Evolutionary conservation across 1,140 invertebrate species (phyloP).

Genomic region (Bombyx mori): ASM3026992v2 NC_085129.1:10048501-10049000

Average conservation of each 20-base stretch:
- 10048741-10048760: slow-evolving; percentile 50
- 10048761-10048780: slow-evolving; percentile 51
- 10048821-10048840: neutral
- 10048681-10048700: slow-evolving; percentile 45
- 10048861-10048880: no score
- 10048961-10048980: no score
- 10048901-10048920: no score
- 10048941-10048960: no score
- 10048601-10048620: slow-evolving; percentile 5
- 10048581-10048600: slow-evolving; percentile 7
- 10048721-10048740: slow-evolving; percentile 36
- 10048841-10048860: no score
- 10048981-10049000: no score
- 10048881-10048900: no score
- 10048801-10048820: slow-evolving; percentile 42
- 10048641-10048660: slow-evolving; percentile 32
- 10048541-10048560: slow-evolving; percentile 38
- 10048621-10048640: neutral
- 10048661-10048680: slow-evolving; percentile 59
- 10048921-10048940: no score
- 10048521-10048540: slow-evolving; percentile 43
- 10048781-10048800: slow-evolving; percentile 58
- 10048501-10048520: slow-evolving; percentile 46
- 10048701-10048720: slow-evolving; percentile 47
- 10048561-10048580: slow-evolving; percentile 47